phyloP scores from a whole-genome alignment of 2,888 invertebrate genomes.

The Teleogryllus oceanicus region DNA sequence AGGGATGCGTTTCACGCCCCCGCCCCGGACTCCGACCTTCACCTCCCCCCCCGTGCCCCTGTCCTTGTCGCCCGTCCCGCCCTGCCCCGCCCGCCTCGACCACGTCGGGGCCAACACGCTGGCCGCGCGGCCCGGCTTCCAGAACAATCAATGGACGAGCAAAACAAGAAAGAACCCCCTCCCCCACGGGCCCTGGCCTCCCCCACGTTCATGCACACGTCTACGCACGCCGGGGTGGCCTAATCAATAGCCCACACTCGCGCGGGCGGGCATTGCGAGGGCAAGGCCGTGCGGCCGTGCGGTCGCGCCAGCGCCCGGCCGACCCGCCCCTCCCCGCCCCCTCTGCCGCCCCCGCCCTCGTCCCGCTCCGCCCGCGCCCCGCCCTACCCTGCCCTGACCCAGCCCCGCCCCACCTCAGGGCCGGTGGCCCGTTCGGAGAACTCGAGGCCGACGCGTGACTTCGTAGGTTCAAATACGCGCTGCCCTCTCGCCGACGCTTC shows the following conservation, averaged over 20 bases:
- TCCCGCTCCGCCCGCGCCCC: too few relatives aligned
- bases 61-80: neutral
- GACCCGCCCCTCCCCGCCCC: neutral
- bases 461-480: too few relatives aligned
- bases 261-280: too few relatives aligned
- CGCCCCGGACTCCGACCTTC: neutral
- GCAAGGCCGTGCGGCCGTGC: too few relatives aligned
- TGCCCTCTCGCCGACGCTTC: too few relatives aligned
- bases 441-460: too few relatives aligned
- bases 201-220: neutral
- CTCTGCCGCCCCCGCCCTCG: neutral
- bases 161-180: slow-evolving; percentile 18
- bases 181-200: neutral
- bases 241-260: neutral
- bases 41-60: neutral
- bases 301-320: too few relatives aligned
- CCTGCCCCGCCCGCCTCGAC: neutral
- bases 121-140: neutral
- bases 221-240: neutral
- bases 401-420: too few relatives aligned
- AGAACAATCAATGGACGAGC: slow-evolving; percentile 3
- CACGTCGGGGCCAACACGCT: neutral
- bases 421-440: too few relatives aligned
- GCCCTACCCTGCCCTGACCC: too few relatives aligned
- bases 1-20: neutral